These are phyloP conservation scores for Oreochromis grahami DNA, from an alignment of 2,797 vertebrate genomes.

Conservation along the genomic window DNA sequence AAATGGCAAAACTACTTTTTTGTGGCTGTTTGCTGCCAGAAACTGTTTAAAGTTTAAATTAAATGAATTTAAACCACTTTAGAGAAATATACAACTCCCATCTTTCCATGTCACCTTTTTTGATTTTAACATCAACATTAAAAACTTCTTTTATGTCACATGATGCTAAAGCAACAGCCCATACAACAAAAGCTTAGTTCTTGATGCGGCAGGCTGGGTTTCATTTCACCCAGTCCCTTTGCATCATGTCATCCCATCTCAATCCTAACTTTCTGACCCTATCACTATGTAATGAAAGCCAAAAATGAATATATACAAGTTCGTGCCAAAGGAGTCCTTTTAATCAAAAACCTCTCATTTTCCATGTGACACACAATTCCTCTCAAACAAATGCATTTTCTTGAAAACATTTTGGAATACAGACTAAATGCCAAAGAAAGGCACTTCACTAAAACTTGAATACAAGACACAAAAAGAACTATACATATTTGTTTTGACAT, in stretches of 20 bases:
- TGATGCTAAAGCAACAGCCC: not conserved
- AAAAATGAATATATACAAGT: slow-evolving; percentile 1
- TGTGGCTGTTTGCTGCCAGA: not conserved
- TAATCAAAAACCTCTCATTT: slow-evolving; percentile 61
- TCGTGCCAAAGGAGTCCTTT: slow-evolving; percentile 44
- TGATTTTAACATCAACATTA: not conserved
- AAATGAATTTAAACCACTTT: not conserved
- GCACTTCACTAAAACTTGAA: slow-evolving; percentile 66
- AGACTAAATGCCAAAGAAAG: slow-evolving; percentile 62
- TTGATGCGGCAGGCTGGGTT: not conserved
- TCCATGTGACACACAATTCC: slow-evolving; percentile 17
- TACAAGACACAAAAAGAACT: slow-evolving; percentile 45
- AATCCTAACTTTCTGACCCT: not conserved
- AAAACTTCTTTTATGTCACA: not conserved
- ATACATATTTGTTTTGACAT: slow-evolving; percentile 4
- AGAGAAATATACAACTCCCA: not conserved
- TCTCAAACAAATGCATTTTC: slow-evolving; percentile 41
- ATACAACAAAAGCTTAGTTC: not conserved
- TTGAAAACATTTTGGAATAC: slow-evolving; percentile 43
- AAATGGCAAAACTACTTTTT: not conserved
- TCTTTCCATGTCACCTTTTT: not conserved
- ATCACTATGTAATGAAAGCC: accelerated
- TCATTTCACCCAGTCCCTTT: not conserved
- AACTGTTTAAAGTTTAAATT: not conserved
- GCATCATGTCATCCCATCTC: not conserved